Base-by-base conservation (phyloP, 2,888 invertebrate species). In the Mactromeris polynyma region DNA sequence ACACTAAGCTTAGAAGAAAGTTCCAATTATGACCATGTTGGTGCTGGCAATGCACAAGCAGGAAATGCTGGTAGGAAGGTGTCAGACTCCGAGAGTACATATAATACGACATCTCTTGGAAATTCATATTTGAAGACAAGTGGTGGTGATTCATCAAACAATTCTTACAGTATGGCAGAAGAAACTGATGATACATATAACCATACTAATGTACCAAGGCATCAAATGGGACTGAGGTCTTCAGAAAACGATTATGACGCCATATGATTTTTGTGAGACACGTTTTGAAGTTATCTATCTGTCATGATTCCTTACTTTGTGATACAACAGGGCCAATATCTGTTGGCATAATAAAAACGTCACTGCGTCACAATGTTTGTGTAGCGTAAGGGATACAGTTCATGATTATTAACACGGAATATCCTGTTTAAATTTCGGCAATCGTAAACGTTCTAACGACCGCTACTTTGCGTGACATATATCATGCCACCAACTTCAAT, bases 1-100 rank as follows among this genome's bases (percentile, higher is more conserved):
- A 64, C n/a, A 64, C 58, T 64, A 64, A 64, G 9, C 58, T n/a
- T 26, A n/a, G 58, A 64, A 64, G n/a, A n/a, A 64, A 64, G 58
- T 64, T 26, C 26, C 4, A 26, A 26, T 1, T 64, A 64, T 64
- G 58, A 64, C n/a, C 58, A 64, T 26, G 9, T 64, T 64, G 58
- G 58, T 26, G 11, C 11, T 64, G n/a, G 26, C 9, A n/a, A n/a
- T n/a, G n/a, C n/a, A n/a, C n/a, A n/a, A n/a, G 58, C 26, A 2
- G 58, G 26, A 1, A n/a, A 26, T 64, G 26, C 58, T 26, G 7
- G 26, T 3, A 64, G 26, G 11, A 64, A 26, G 9, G 26, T 26
- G 1, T 11, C 58, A 26, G 58, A 64, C n/a, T 64, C 58, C 11
- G 58, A 64, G 26, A 64, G 26, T 6, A 26, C 58, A 9, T 64